Conservation (phyloP, 2,113 vertebrate species). For the Chaenogobius annularis region DNA sequence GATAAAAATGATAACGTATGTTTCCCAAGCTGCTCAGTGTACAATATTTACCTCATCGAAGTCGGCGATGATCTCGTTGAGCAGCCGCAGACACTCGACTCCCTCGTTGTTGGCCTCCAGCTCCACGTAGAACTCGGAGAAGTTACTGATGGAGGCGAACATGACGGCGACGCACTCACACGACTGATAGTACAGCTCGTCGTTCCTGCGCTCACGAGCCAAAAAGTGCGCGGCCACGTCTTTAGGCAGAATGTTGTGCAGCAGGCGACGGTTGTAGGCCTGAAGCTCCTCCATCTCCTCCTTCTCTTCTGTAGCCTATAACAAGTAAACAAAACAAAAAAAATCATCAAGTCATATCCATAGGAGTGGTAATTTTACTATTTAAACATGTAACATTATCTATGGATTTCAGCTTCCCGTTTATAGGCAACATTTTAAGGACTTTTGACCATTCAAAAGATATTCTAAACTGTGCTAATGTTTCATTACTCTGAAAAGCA, state of each 20-base stretch:
- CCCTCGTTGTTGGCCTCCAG: conserved; percentile 97
- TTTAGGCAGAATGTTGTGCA: conserved; percentile 96
- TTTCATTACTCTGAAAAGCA: too few species aligned
- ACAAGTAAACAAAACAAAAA: not conserved
- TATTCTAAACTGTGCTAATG: too few species aligned
- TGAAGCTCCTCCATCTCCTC: conserved; percentile 98
- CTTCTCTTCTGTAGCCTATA: conserved; percentile 92
- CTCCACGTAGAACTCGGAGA: conserved; percentile 97
- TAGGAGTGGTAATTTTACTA: not conserved
- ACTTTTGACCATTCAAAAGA: too few species aligned
- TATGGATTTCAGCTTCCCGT: too few species aligned
- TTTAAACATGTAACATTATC: too few species aligned
- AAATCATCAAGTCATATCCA: not conserved
- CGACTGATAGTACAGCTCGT: conserved; percentile 96
- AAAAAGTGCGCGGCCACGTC: conserved; percentile 94
- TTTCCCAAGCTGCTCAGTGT: not conserved
- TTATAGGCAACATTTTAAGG: too few species aligned
- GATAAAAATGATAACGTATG: not conserved
- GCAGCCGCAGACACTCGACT: conserved; percentile 91
- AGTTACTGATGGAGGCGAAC: conserved; percentile 98
- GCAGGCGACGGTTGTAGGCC: conserved; percentile 92
- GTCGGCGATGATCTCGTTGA: conserved; percentile 97
- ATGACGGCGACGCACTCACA: conserved; percentile 96
- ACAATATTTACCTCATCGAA: conserved; percentile 87
- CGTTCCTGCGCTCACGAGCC: conserved; percentile 88